These are phyloP conservation scores for Archaeoteleia sp. DNA, from an alignment of 2,888 invertebrate genomes.

Conservation along the genomic window DNA sequence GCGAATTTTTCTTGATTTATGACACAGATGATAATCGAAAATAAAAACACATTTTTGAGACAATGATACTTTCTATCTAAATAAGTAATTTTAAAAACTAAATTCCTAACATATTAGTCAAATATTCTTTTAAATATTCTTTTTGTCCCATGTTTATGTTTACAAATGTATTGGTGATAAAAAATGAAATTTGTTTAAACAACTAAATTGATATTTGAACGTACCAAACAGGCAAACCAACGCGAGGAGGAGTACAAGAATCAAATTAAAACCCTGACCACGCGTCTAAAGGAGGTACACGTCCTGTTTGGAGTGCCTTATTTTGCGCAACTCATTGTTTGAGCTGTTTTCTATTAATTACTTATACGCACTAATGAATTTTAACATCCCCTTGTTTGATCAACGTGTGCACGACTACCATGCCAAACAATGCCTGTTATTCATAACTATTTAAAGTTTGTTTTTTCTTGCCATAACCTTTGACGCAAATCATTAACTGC, in stretches of 20 bases:
- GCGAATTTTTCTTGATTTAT: too few species aligned
- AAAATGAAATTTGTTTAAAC: conserved; percentile 8
- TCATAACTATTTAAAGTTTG: conserved; percentile 26
- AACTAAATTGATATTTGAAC: conserved; percentile 46
- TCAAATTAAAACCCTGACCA: conserved; percentile 99
- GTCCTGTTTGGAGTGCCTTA: conserved; percentile 57
- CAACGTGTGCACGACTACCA: conserved; percentile 24
- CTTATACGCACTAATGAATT: conserved; percentile 41
- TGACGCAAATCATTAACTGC: conserved; percentile 62
- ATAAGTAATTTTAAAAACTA: too few species aligned
- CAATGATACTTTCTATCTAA: too few species aligned
- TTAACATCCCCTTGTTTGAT: too few species aligned
- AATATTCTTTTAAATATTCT: too few species aligned
- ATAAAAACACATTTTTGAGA: too few species aligned
- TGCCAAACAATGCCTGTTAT: neutral
- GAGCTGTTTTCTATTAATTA: conserved; percentile 28
- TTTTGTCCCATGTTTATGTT: too few species aligned
- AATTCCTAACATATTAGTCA: too few species aligned
- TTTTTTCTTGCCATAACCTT: conserved; percentile 25
- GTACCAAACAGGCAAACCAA: conserved; percentile 91
- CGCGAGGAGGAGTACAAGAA: conserved; percentile 99
- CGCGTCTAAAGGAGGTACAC: conserved; percentile 98
- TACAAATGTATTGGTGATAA: too few species aligned
- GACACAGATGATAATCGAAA: too few species aligned
- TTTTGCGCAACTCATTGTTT: conserved; percentile 45